Conservation (phyloP, 2,888 invertebrate genomes). For the Cylloceria caligata region DNA sequence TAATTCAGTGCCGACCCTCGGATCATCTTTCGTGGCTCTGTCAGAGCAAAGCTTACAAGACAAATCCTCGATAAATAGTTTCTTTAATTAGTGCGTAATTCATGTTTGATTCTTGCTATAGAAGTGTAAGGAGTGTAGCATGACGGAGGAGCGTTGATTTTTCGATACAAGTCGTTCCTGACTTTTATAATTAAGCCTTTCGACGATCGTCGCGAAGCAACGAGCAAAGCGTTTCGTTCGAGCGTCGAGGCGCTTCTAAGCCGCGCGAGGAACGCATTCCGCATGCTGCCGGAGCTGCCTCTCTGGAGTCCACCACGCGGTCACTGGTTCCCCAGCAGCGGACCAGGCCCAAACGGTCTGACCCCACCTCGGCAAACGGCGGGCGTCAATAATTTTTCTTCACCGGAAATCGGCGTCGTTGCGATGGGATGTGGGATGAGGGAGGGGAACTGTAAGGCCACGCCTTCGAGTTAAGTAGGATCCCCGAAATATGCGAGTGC, state of each 20-base stretch:
- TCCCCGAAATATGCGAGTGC: conserved; percentile 8
- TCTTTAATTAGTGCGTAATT: background rate
- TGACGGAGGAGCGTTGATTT: background rate
- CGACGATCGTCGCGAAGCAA: conserved; percentile 9
- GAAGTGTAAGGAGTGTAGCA: background rate
- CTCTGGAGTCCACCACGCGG: conserved; percentile 26
- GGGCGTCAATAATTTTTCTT: conserved; percentile 17
- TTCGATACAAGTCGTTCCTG: background rate
- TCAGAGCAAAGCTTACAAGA: background rate
- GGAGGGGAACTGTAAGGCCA: conserved; percentile 44
- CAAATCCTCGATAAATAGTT: background rate
- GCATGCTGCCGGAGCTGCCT: background rate
- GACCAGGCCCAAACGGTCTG: conserved; percentile 14
- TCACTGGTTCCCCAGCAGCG: conserved; percentile 1
- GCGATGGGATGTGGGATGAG: conserved; percentile 43
- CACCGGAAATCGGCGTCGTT: conserved; percentile 52
- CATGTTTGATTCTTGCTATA: background rate
- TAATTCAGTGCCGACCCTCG: background rate
- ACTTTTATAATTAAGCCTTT: background rate
- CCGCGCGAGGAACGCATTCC: background rate
- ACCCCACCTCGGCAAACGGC: conserved; percentile 9
- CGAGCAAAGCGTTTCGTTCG: conserved; percentile 28
- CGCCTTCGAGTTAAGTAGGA: conserved; percentile 18
- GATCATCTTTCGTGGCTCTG: background rate
- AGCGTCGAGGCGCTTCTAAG: conserved; percentile 30